Conservation (phyloP, 2,888 invertebrate species). For the Pterobdella sp. region DNA sequence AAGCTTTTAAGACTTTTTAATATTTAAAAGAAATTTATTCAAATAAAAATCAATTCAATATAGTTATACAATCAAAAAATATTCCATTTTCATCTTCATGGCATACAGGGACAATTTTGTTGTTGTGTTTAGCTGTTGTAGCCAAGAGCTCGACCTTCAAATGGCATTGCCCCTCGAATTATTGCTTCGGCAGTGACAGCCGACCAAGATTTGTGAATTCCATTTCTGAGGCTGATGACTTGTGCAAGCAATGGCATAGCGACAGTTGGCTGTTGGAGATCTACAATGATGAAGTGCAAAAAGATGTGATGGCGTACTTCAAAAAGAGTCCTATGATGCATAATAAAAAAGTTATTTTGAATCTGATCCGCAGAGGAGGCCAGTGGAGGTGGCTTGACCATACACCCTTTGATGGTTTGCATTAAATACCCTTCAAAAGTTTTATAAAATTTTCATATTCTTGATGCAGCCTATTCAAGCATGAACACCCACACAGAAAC, state of each 20-base stretch:
- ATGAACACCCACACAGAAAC: background rate
- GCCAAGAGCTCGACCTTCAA: too few relatives aligned
- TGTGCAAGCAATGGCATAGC: background rate
- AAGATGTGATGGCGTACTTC: background rate
- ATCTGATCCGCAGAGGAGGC: background rate
- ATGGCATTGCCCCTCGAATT: background rate
- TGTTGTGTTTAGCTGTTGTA: too few relatives aligned
- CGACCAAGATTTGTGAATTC: background rate
- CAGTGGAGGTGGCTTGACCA: slow-evolving; percentile 8
- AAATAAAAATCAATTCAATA: too few relatives aligned
- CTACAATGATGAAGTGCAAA: background rate
- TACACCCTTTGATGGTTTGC: background rate
- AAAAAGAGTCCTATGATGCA: background rate
- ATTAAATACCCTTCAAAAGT: too few relatives aligned
- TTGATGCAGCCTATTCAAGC: background rate
- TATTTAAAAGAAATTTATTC: too few relatives aligned
- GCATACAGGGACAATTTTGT: too few relatives aligned
- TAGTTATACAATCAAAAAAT: too few relatives aligned
- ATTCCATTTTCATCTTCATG: too few relatives aligned
- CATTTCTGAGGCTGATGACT: background rate
- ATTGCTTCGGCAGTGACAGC: slow-evolving; percentile 15
- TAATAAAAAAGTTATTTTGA: background rate
- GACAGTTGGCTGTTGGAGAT: background rate
- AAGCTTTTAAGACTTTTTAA: too few relatives aligned
- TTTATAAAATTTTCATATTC: too few relatives aligned